Evolutionary conservation across 2,797 vertebrate species (phyloP).

Genomic region (Corythornis leucogaster): DNA sequence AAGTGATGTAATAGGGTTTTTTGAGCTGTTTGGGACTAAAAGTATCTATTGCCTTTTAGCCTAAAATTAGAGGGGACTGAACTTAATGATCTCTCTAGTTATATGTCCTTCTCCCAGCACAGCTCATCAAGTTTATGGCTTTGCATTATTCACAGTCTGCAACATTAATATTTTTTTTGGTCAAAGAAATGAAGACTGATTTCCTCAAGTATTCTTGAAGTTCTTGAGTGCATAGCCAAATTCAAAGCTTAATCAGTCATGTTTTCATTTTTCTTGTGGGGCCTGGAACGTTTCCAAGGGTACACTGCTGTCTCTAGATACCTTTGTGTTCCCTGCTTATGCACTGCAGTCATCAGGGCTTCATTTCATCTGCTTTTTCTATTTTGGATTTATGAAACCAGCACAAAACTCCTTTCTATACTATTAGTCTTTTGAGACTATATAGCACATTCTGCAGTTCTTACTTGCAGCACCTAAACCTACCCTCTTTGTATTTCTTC

Average conservation of each 20-base stretch:
- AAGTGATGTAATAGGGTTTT: neutral
- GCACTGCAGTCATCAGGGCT: neutral
- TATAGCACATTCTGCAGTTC: neutral
- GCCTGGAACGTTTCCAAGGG: neutral
- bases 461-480: neutral
- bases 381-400: neutral
- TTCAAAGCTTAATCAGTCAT: neutral
- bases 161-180: neutral
- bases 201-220: neutral
- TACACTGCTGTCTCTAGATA: neutral
- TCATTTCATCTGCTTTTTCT: neutral
- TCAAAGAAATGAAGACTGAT: conserved; percentile 24
- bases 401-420: neutral
- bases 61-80: neutral
- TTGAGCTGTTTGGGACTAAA: neutral
- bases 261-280: neutral
- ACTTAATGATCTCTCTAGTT: neutral
- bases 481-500: neutral
- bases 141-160: conserved; percentile 6
- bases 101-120: neutral
- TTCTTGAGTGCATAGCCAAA: neutral
- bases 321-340: neutral
- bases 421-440: neutral
- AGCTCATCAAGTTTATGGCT: conserved; percentile 29
- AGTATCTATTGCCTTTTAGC: neutral